Evolutionary conservation across 2,797 vertebrate genomes (phyloP), one percentile per base, ranked within the genome.

Genomic region (Tokudaia muenninki): DNA sequence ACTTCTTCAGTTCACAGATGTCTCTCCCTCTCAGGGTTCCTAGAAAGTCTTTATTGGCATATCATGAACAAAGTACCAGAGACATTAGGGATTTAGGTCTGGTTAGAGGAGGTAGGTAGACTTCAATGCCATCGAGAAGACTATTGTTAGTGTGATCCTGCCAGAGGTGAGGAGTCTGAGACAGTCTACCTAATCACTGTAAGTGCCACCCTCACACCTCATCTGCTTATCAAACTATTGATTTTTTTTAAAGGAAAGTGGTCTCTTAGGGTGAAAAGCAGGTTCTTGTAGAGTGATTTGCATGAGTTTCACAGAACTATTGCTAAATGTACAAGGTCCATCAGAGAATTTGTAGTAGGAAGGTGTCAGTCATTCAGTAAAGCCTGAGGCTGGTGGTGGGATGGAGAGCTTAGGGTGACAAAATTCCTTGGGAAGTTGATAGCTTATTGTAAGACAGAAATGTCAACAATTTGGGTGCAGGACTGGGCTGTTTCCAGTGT

Each of bases 321-420:
- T 93, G 57, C 41, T 84, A 13, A 63, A n/a, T 10, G 17, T 19
- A 16, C 47, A 61, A 61, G 81, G 77, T 22, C 24, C 14, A 52
- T 44, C 0, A 78, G 55, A 83, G 67, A 96, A 12, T 87, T 96
- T 57, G 84, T n/a, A 90, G 59, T 44, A 83, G 92, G 75, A 67
- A 87, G 55, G 14, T 34, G 19, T 37, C 65, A 61, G 26, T 14
- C 34, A 87, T 37, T 75, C 19, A 52, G 1, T 52, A 90, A 61
- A 67, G 37, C 55, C 63, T 1, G 41, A 77, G 74, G 24, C 74
- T 90, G 87, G 50, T 16, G 14, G 70, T 88, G 44, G 74, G n/a
- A 67, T 86, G 65, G 52, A 50, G 41, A 74, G 67, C 22, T 31
- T 55, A 34, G 31, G 8, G 67, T 24, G 31, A 90, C 52, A 65